These are phyloP conservation scores for Thamnaconus septentrionalis DNA, from an alignment of 2,113 vertebrate species.

Conservation along the genomic window DNA sequence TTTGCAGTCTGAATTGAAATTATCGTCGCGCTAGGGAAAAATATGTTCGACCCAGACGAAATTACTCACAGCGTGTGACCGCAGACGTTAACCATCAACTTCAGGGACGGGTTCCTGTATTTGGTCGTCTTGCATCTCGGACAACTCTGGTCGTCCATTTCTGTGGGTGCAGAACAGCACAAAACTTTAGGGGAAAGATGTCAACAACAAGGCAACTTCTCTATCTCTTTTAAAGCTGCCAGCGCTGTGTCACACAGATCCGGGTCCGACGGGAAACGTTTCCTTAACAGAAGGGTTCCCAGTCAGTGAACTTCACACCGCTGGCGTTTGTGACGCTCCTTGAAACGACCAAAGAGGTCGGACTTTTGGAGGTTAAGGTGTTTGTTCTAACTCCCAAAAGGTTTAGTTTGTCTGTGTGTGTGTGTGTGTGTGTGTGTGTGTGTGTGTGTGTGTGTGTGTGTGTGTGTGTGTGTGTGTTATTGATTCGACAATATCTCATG, in stretches of 20 bases:
- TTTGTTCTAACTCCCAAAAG: too few species aligned
- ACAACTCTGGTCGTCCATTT: conserved; percentile 93
- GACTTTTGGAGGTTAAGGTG: conserved; percentile 1
- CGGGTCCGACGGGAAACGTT: conserved; percentile 45
- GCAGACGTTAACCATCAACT: conserved; percentile 97
- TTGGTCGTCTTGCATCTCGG: conserved; percentile 97
- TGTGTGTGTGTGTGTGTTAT: too few species aligned
- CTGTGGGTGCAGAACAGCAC: conserved; percentile 4
- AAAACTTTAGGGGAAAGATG: neutral
- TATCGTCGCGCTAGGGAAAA: too few species aligned
- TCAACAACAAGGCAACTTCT: conserved; percentile 20
- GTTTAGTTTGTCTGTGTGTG: too few species aligned
- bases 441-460: too few species aligned
- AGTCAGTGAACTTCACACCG: conserved; percentile 2
- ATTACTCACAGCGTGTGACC: conserved; percentile 96
- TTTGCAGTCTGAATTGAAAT: neutral
- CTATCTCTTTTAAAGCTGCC: conserved; percentile 5
- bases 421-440: too few species aligned
- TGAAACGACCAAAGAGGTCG: neutral
- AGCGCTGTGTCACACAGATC: conserved; percentile 34
- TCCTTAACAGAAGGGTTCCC: conserved; percentile 44
- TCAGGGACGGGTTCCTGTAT: conserved; percentile 94
- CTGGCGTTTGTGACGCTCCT: neutral
- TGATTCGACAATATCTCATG: too few species aligned
- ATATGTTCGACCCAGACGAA: neutral